These are phyloP conservation scores for Cremastinae sp. DNA, from an alignment of 2,888 invertebrate species.

Conservation along the genomic window DNA sequence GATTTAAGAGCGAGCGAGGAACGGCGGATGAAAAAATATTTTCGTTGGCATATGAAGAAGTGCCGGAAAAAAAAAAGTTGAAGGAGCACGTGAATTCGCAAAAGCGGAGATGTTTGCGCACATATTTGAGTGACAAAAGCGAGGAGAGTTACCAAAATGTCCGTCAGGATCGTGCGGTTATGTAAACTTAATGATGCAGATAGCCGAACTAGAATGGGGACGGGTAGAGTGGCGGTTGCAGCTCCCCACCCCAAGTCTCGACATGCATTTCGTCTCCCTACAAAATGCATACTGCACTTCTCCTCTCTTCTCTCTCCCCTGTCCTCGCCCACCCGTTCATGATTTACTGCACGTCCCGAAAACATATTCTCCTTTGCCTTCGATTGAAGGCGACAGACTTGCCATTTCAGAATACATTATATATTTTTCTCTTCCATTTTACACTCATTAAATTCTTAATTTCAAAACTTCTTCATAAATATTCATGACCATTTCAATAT, in stretches of 20 bases:
- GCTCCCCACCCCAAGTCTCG: constrained; percentile 57
- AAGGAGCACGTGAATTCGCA: background rate
- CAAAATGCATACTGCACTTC: constrained; percentile 60
- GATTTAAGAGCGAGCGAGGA: no score
- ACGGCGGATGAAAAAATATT: no score
- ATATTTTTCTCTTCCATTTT: background rate
- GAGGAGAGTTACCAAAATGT: constrained; percentile 70
- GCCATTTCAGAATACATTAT: background rate
- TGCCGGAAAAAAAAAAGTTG: background rate
- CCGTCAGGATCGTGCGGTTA: constrained; percentile 77
- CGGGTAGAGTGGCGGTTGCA: constrained; percentile 72
- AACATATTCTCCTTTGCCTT: constrained; percentile 68
- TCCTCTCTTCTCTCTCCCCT: constrained; percentile 18
- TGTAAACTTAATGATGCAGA: constrained; percentile 77
- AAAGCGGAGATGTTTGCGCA: background rate
- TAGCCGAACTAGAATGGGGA: constrained; percentile 77
- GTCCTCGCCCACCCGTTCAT: constrained; percentile 68
- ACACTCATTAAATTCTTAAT: background rate
- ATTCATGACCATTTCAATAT: no score
- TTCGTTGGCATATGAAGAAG: no score
- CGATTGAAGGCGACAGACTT: constrained; percentile 26
- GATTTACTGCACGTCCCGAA: constrained; percentile 71
- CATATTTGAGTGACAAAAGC: background rate
- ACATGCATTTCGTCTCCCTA: constrained; percentile 43
- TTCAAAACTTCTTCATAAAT: no score